Evolutionary conservation across 2,113 vertebrate genomes (phyloP).

Genomic region (Argyrosomus japonicus): DNA sequence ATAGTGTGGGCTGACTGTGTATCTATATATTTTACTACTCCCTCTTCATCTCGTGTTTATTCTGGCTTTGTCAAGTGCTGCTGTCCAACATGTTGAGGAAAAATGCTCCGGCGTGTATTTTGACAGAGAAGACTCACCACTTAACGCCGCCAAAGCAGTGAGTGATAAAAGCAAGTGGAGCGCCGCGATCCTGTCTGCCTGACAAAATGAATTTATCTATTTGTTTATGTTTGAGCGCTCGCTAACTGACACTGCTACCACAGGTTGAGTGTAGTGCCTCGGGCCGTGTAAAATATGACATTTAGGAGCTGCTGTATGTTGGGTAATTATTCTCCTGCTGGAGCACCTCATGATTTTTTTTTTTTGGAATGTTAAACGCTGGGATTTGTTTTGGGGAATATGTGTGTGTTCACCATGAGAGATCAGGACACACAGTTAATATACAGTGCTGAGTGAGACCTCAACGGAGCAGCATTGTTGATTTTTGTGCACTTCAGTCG

Average conservation of each 20-base stretch:
- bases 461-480: background rate
- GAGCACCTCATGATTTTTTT: slow-evolving; percentile 55
- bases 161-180: slow-evolving; percentile 61
- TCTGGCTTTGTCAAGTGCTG: slow-evolving; percentile 46
- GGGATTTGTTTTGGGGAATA: slow-evolving; percentile 49
- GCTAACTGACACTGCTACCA: slow-evolving; percentile 48
- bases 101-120: slow-evolving; percentile 44
- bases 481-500: background rate
- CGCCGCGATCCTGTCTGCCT: slow-evolving; percentile 59
- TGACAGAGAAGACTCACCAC: slow-evolving; percentile 48
- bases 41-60: slow-evolving; percentile 67
- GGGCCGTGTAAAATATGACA: slow-evolving; percentile 57
- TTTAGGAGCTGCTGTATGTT: slow-evolving; percentile 46
- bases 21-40: slow-evolving; percentile 57
- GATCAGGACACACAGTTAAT: background rate
- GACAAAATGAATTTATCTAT: slow-evolving; percentile 72
- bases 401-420: slow-evolving; percentile 20
- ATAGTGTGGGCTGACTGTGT: slow-evolving; percentile 46
- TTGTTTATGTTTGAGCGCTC: slow-evolving; percentile 65
- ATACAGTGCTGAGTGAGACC: background rate
- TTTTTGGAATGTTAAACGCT: slow-evolving; percentile 56
- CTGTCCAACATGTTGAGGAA: slow-evolving; percentile 31
- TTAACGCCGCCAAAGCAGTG: slow-evolving; percentile 43
- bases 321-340: slow-evolving; percentile 61
- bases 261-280: slow-evolving; percentile 46